Percentiles rank a stretch among this genome's conserved stretches.
phyloP scores from a whole-genome alignment of 1,140 invertebrate species.

The Conopomorpha cramerella region DNA sequence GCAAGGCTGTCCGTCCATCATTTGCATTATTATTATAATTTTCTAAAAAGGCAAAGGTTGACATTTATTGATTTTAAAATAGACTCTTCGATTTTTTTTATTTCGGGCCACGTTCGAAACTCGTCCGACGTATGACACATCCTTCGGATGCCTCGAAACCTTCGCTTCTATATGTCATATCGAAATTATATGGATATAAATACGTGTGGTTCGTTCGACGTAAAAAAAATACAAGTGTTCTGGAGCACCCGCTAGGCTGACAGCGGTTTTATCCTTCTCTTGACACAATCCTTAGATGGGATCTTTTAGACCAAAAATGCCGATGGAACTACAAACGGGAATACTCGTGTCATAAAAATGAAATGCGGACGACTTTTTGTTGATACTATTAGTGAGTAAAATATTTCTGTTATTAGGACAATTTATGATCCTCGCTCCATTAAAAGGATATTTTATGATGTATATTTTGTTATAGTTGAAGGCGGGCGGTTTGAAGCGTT shows the following conservation, averaged over 20 bases:
- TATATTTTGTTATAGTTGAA: conserved; percentile 30
- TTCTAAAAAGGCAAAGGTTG: no score
- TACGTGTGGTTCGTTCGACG: conserved; percentile 15
- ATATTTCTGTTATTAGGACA: conserved; percentile 49
- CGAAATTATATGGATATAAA: conserved; percentile 4
- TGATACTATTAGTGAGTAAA: conserved; percentile 24
- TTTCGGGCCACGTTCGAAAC: neutral
- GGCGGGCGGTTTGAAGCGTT: neutral
- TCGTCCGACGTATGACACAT: neutral
- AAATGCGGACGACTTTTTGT: conserved; percentile 38
- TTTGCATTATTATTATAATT: no score
- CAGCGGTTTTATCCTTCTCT: conserved; percentile 38
- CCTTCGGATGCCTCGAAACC: neutral
- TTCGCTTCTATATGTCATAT: neutral
- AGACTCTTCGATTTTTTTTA: neutral
- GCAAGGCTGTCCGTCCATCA: no score
- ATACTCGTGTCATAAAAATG: conserved; percentile 38
- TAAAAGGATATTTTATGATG: conserved; percentile 49
- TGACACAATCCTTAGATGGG: conserved; percentile 49
- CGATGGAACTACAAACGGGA: conserved; percentile 25
- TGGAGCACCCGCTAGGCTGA: conserved; percentile 33
- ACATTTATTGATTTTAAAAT: neutral
- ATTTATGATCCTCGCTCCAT: conserved; percentile 37
- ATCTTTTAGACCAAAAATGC: conserved; percentile 29
- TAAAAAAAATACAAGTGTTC: conserved; percentile 31